These are phyloP conservation scores for Eurypyga helias DNA, from an alignment of 2,113 vertebrate species.

Conservation along the genomic window DNA sequence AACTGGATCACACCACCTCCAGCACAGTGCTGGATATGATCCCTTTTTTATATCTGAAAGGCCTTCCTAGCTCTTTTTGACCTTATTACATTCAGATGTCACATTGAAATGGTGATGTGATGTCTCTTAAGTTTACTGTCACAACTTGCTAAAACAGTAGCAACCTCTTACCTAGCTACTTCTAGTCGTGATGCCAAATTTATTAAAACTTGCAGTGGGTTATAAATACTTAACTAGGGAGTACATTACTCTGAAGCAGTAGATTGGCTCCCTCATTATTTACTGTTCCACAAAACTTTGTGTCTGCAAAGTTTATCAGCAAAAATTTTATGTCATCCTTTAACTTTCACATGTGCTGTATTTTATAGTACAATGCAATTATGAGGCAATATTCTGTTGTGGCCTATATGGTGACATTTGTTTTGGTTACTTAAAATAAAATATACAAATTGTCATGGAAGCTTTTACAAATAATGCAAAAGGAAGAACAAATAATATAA, in stretches of 20 bases:
- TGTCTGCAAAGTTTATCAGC: neutral
- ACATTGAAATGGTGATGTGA: neutral
- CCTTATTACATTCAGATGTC: neutral
- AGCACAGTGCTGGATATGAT: neutral
- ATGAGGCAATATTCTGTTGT: neutral
- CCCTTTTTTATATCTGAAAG: neutral
- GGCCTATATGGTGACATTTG: neutral
- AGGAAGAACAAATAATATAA: neutral
- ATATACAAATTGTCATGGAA: neutral
- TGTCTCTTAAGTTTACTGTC: neutral
- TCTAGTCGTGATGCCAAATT: neutral
- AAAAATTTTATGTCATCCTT: neutral
- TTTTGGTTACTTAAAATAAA: neutral
- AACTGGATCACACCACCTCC: neutral
- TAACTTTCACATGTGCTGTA: neutral
- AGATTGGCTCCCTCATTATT: neutral
- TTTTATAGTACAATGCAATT: neutral
- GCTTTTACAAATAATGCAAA: neutral
- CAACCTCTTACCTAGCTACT: neutral
- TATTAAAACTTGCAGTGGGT: neutral
- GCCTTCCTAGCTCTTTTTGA: neutral
- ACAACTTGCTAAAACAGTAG: neutral
- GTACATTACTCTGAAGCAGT: neutral
- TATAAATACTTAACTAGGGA: neutral
- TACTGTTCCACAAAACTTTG: neutral